These are phyloP conservation scores for Cyrtorhinus lividipennis DNA, from an alignment of 1,140 invertebrate species.

Conservation along the genomic window DNA sequence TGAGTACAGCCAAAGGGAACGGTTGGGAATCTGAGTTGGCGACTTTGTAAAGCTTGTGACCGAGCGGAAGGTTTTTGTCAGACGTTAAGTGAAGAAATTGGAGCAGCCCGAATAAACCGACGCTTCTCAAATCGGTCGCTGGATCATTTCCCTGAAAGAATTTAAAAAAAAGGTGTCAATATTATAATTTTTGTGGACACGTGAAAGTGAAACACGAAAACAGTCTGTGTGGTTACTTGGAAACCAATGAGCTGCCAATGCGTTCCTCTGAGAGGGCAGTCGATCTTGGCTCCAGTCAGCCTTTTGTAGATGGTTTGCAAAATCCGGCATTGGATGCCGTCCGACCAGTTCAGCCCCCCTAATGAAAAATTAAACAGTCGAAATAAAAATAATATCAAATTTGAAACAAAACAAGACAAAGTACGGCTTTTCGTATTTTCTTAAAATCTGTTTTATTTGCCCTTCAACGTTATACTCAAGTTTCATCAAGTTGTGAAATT, in stretches of 20 bases:
- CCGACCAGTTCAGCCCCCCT: constrained; percentile 34
- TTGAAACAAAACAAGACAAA: too few species aligned
- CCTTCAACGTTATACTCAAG: too few species aligned
- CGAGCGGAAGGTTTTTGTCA: constrained; percentile 30
- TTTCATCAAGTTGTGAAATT: too few species aligned
- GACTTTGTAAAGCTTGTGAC: constrained; percentile 35
- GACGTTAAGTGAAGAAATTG: constrained; percentile 35
- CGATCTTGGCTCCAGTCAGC: constrained; percentile 33
- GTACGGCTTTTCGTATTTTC: too few species aligned
- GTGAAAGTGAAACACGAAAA: too few species aligned
- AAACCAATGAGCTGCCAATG: constrained; percentile 46
- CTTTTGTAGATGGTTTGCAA: constrained; percentile 38
- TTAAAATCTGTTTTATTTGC: too few species aligned
- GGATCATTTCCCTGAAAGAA: constrained; percentile 36
- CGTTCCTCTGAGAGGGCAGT: constrained; percentile 35
- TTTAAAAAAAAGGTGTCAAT: constrained; percentile 9
- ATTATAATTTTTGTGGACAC: too few species aligned
- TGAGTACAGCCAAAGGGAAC: constrained; percentile 42
- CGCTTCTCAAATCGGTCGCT: constrained; percentile 38
- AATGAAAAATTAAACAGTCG: too few species aligned
- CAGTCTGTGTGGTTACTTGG: constrained; percentile 35
- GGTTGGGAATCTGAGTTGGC: constrained; percentile 37
- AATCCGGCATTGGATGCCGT: constrained; percentile 33
- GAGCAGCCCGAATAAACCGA: constrained; percentile 38
- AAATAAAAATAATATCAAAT: too few species aligned